Conservation (phyloP, 2,888 invertebrate genomes). For the Nowickia ferox region DNA sequence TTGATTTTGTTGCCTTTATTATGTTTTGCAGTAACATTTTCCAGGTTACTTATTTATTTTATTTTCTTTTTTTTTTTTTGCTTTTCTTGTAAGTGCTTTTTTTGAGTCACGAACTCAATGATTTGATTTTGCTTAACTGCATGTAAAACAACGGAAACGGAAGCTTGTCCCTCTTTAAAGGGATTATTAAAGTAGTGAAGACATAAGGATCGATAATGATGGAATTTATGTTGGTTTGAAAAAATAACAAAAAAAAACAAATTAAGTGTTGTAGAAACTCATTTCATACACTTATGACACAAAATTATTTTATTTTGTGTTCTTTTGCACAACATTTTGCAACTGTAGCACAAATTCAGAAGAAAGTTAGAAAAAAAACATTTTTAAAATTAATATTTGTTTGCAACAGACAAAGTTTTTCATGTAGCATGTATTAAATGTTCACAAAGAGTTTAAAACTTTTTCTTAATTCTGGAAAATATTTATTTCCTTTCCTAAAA, state of each 20-base stretch:
- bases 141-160: conserved; percentile 57
- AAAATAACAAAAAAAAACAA: no score
- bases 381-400: conserved; percentile 17
- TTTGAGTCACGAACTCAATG: conserved; percentile 32
- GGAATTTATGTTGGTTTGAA: background rate
- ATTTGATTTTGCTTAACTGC: conserved; percentile 59
- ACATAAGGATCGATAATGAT: conserved; percentile 40
- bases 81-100: conserved; percentile 20
- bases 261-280: background rate
- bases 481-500: background rate
- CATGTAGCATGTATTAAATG: conserved; percentile 11
- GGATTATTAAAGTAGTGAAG: conserved; percentile 25
- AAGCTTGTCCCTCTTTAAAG: conserved; percentile 56
- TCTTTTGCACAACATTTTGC: background rate
- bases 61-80: background rate
- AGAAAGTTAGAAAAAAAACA: background rate
- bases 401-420: conserved; percentile 32
- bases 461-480: conserved; percentile 19
- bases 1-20: conserved; percentile 39
- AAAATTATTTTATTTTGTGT: background rate
- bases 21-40: conserved; percentile 21
- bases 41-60: background rate
- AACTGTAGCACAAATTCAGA: conserved; percentile 24
- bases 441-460: conserved; percentile 34
- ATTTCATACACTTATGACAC: background rate